Evolutionary conservation across 2,888 invertebrate genomes (phyloP).

Genomic region (Melipona bicolor): DNA sequence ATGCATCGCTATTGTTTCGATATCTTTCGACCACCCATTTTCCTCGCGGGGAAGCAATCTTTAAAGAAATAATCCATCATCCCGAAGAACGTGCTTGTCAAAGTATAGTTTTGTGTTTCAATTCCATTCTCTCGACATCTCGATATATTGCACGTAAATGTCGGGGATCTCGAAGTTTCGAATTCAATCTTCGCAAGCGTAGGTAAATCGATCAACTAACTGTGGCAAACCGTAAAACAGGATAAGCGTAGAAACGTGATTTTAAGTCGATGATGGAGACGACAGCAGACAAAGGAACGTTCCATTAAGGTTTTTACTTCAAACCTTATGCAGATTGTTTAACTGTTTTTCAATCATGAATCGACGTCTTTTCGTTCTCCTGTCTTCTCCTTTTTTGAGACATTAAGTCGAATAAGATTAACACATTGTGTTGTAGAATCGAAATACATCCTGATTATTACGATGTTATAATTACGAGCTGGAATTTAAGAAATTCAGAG

Average conservation of each 20-base stretch:
- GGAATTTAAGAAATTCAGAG: no score
- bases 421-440: neutral
- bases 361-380: neutral
- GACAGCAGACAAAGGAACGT: neutral
- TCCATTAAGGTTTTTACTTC: slow-evolving; percentile 1
- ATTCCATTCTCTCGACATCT: slow-evolving; percentile 14
- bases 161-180: slow-evolving; percentile 33
- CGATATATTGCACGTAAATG: slow-evolving; percentile 26
- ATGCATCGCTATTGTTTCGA: slow-evolving; percentile 9
- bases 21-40: slow-evolving; percentile 4
- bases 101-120: slow-evolving; percentile 39
- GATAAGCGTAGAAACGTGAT: neutral
- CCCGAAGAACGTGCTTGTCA: slow-evolving; percentile 23
- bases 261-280: slow-evolving; percentile 2
- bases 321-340: neutral
- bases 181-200: slow-evolving; percentile 41
- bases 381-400: neutral
- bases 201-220: slow-evolving; percentile 18
- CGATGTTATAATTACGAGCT: neutral
- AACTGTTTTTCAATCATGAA: neutral
- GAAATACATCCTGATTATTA: neutral
- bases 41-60: slow-evolving; percentile 11
- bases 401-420: neutral
- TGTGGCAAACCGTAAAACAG: slow-evolving; percentile 24
- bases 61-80: slow-evolving; percentile 46